phyloP scores from a whole-genome alignment of 2,113 vertebrate species.

The Caranx melampygus region DNA sequence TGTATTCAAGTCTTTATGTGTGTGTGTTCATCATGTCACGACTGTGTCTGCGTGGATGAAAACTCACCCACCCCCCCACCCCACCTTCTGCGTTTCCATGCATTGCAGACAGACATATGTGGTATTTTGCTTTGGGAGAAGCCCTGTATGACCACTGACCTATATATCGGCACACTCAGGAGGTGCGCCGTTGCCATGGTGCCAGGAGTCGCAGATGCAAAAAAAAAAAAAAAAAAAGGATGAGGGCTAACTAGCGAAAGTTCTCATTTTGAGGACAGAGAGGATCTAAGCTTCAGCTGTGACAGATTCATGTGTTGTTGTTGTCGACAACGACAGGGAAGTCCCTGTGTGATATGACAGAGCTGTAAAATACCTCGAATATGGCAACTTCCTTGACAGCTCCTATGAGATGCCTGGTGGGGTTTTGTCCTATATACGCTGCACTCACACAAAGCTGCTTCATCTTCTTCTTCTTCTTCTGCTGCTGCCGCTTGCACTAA shows the following conservation, averaged over 20 bases:
- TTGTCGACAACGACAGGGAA: constrained; percentile 31
- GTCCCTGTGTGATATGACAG: constrained; percentile 56
- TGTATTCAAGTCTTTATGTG: constrained; percentile 34
- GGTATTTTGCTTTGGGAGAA: constrained; percentile 63
- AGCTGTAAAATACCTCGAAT: constrained; percentile 58
- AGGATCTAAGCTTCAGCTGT: constrained; percentile 22
- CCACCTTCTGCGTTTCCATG: constrained; percentile 30
- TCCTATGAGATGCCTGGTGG: constrained; percentile 60
- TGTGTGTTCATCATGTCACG: constrained; percentile 18
- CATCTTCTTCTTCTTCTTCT: not conserved
- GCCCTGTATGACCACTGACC: constrained; percentile 73
- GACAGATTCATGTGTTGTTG: constrained; percentile 23
- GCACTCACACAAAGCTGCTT: constrained; percentile 68
- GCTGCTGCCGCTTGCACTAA: constrained; percentile 56
- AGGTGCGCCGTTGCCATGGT: constrained; percentile 67
- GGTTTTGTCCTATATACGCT: constrained; percentile 75
- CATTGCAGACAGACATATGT: constrained; percentile 43
- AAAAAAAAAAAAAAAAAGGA: constrained; percentile 29
- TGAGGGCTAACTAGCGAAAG: constrained; percentile 23
- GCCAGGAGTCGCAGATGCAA: constrained; percentile 49
- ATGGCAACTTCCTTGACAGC: constrained; percentile 56
- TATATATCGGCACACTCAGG: constrained; percentile 72
- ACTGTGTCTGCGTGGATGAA: constrained; percentile 12
- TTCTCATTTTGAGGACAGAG: constrained; percentile 46
- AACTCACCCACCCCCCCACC: not conserved